A percentile compares a stretch with the other conserved stretches of the same genome.
Evolutionary conservation across 2,797 vertebrate species (phyloP).

Genomic region (Sylvilagus floridanus): DNA sequence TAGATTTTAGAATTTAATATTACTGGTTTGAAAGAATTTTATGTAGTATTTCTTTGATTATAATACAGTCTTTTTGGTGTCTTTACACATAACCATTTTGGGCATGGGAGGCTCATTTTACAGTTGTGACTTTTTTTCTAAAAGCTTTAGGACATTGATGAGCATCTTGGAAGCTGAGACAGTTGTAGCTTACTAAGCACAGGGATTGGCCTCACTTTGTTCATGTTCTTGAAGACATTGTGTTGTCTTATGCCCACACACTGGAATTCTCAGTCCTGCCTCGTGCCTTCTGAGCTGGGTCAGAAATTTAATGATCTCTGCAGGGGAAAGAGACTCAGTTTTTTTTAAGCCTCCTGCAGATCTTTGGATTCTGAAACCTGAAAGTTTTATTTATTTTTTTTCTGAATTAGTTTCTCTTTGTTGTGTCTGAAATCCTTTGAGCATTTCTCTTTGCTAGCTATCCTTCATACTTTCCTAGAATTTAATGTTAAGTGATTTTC

Average conservation of each 20-base stretch:
- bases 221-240: background rate
- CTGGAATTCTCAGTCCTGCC: background rate
- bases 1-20: constrained; percentile 48
- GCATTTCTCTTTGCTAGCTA: background rate
- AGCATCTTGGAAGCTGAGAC: constrained; percentile 17
- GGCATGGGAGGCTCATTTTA: background rate
- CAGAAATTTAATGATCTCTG: constrained; percentile 3
- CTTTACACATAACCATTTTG: background rate
- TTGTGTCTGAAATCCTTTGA: background rate
- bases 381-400: background rate
- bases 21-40: background rate
- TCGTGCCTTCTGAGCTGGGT: background rate
- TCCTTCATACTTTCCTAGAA: constrained; percentile 33
- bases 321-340: background rate
- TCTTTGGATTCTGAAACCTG: constrained; percentile 22
- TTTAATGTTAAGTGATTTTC: constrained; percentile 28
- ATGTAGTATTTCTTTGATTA: background rate
- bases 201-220: background rate
- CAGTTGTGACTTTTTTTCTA: background rate
- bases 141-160: constrained; percentile 18
- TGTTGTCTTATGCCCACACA: background rate
- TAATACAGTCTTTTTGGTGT: background rate
- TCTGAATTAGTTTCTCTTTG: background rate
- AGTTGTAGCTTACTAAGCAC: background rate
- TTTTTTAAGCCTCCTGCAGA: background rate